Percentiles rank a stretch among this genome's conserved stretches.
These are phyloP conservation scores for Willisornis vidua DNA, from an alignment of 2,113 vertebrate genomes.

Conservation along the genomic window DNA sequence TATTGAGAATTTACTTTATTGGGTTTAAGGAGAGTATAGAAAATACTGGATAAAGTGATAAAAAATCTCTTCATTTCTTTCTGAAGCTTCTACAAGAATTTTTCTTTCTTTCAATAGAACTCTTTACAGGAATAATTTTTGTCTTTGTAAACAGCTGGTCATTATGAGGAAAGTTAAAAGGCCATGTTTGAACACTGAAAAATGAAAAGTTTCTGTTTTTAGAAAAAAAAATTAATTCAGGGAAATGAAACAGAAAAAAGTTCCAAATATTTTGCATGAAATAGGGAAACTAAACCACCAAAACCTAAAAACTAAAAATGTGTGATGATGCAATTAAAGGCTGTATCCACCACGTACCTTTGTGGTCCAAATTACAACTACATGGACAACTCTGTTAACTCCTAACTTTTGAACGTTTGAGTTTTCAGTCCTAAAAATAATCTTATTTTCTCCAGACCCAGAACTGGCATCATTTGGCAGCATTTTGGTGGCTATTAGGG, in stretches of 20 bases:
- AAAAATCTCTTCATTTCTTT: not conserved
- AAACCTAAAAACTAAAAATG: not conserved
- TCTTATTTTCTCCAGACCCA: not conserved
- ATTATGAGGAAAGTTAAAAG: not conserved
- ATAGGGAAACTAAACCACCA: not conserved
- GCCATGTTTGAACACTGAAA: accelerated
- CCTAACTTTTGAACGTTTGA: not conserved
- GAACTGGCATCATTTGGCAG: not conserved
- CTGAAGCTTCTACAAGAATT: not conserved
- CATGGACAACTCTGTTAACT: not conserved
- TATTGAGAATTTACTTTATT: not conserved
- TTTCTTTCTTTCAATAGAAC: not conserved
- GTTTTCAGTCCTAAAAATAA: not conserved
- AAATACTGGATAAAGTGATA: not conserved
- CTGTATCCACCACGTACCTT: not conserved
- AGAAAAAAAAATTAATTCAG: not conserved
- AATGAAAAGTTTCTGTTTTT: not conserved
- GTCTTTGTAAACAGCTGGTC: not conserved
- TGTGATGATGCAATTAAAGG: not conserved
- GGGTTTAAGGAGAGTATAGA: not conserved
- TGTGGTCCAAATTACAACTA: not conserved
- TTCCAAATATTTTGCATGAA: not conserved
- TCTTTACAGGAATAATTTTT: not conserved
- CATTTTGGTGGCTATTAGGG: not conserved
- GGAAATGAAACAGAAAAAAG: not conserved